Evolutionary conservation across 2,797 vertebrate species (phyloP).

Genomic region (Meda fulgida): DNA sequence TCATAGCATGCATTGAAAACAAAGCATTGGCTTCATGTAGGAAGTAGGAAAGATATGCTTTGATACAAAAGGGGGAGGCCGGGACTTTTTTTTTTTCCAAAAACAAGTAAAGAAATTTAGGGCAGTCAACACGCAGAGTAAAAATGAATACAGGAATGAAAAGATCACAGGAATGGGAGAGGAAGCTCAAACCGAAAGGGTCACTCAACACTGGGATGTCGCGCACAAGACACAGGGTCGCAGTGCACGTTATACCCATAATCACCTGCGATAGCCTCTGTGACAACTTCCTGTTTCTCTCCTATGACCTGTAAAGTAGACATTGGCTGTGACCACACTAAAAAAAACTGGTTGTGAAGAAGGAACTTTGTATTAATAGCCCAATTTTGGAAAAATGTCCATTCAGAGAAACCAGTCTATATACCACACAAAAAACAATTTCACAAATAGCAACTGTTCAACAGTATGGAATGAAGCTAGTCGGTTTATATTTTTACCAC

Average conservation of each 20-base stretch:
- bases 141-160: slow-evolving; percentile 44
- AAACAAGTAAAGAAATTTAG: slow-evolving; percentile 13
- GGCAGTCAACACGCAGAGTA: slow-evolving; percentile 46
- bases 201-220: slow-evolving; percentile 61
- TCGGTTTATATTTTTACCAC: background rate
- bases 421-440: background rate
- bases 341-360: background rate
- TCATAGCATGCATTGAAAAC: slow-evolving; percentile 57
- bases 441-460: background rate
- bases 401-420: slow-evolving; percentile 6
- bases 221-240: slow-evolving; percentile 54
- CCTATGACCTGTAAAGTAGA: slow-evolving; percentile 77
- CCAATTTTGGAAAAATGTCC: background rate
- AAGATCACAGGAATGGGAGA: slow-evolving; percentile 36
- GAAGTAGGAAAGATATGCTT: slow-evolving; percentile 43
- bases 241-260: slow-evolving; percentile 65
- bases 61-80: slow-evolving; percentile 13
- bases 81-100: background rate
- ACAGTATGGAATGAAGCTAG: background rate
- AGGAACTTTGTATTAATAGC: background rate
- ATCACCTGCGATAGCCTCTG: slow-evolving; percentile 80
- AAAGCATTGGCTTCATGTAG: slow-evolving; percentile 32
- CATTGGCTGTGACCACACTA: slow-evolving; percentile 64
- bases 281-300: slow-evolving; percentile 70
- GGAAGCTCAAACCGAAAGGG: slow-evolving; percentile 51